Conservation (phyloP, 2,888 invertebrate species). For the Cheilosia soror region DNA sequence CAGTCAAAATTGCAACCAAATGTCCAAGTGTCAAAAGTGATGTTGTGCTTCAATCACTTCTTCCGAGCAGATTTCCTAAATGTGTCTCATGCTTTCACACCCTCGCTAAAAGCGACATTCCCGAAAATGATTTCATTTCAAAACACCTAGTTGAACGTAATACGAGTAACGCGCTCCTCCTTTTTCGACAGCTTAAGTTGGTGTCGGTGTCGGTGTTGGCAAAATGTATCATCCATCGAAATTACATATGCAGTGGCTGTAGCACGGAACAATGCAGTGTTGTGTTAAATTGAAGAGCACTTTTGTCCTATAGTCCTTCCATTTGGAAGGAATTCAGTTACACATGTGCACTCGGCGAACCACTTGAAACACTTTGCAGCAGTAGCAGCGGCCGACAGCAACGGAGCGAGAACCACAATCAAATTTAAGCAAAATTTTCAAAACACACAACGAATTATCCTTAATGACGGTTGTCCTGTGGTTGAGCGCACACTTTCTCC, state of each 20-base stretch:
- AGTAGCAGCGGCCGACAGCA: background rate
- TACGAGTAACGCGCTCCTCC: background rate
- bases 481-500: constrained; percentile 32
- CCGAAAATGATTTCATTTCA: constrained; percentile 9
- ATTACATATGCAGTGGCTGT: constrained; percentile 43
- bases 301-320: constrained; percentile 15
- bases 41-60: no score
- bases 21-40: no score
- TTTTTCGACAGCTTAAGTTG: constrained; percentile 6
- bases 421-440: constrained; percentile 57
- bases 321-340: constrained; percentile 49
- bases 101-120: constrained; percentile 1
- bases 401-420: constrained; percentile 46
- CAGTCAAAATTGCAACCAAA: no score
- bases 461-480: constrained; percentile 62
- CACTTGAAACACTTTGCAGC: constrained; percentile 33
- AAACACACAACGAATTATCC: constrained; percentile 61
- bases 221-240: constrained; percentile 18
- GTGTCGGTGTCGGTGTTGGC: background rate
- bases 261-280: constrained; percentile 15
- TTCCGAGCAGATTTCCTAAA: no score
- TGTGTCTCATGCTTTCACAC: no score
- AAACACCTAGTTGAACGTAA: background rate
- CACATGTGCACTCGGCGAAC: constrained; percentile 23
- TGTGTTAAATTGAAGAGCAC: constrained; percentile 20